Evolutionary conservation across 1,140 invertebrate species (phyloP), one percentile per base, ranked within the genome.

Genomic region (Protaetia brevitarsis): DNA sequence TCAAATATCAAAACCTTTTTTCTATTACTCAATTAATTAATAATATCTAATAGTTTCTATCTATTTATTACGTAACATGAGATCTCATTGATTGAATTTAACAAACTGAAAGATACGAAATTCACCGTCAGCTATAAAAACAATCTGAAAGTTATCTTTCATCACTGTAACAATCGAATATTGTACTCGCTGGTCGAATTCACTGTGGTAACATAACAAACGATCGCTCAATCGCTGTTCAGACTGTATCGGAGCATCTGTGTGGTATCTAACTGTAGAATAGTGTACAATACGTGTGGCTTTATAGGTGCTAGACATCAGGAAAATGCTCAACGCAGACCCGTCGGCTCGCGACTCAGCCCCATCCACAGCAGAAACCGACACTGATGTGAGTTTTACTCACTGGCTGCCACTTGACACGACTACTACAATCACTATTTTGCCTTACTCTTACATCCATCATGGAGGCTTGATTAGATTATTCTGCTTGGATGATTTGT

Each of bases 311-410:
- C 60, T 62, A 62, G 60, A 62, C 21, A 23, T 62, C 60, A 13
- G 31, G 60, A 62, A 62, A 62, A 62, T 62, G 60, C 60, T 62
- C 31, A 29, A 62, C n/a, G 66, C 62, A 11, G 68, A 67, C 31
- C 62, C 57, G 57, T 64, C 66, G 27, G 26, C 62, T 27, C 45
- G 21, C 31, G 61, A 67, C 19, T 29, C 61, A 66, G 68, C 71
- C 65, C 63, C 66, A 66, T 66, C 69, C 64, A 64, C 69, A 63
- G 26, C 60, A 36, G 60, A 31, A 29, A 66, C 72, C 66, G 70
- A 72, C 64, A 73, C 67, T 67, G 72, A 77, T 69, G 76, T 77
- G 76, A 77, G 76, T 77, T 65, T 37, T 29, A 59, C 57, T 59
- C 57, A 59, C 57, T 31, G 57, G 57, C 26, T 59, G 26, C 57